These are phyloP conservation scores for Sphinx pinastri DNA, from an alignment of 2,888 invertebrate species.

Conservation along the genomic window DNA sequence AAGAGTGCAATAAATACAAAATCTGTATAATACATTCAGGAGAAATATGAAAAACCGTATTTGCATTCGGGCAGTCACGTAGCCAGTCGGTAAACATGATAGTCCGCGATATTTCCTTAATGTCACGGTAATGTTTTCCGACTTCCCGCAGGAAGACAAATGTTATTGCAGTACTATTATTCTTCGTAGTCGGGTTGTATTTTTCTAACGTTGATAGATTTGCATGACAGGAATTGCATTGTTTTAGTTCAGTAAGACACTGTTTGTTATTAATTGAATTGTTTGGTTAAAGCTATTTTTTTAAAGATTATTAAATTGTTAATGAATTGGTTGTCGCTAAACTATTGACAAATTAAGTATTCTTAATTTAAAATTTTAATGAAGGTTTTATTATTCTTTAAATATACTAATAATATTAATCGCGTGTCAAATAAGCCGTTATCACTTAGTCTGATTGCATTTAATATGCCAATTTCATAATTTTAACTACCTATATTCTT, in stretches of 20 bases:
- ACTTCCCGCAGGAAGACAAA: slow-evolving; percentile 18
- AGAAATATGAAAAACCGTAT: slow-evolving; percentile 1
- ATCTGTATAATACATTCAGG: background rate
- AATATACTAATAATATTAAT: too few species aligned
- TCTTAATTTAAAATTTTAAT: too few species aligned
- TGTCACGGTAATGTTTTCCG: slow-evolving; percentile 2
- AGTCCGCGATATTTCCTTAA: slow-evolving; percentile 13
- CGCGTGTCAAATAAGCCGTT: too few species aligned
- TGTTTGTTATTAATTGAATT: background rate
- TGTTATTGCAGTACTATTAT: slow-evolving; percentile 13
- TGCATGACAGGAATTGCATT: background rate
- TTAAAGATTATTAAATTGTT: too few species aligned
- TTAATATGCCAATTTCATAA: too few species aligned
- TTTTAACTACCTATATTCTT: too few species aligned
- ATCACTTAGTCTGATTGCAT: too few species aligned
- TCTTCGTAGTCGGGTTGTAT: slow-evolving; percentile 6
- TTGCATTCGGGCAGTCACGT: background rate
- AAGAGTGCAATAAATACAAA: background rate
- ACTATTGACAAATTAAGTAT: too few species aligned
- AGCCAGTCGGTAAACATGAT: background rate
- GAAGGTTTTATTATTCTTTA: too few species aligned
- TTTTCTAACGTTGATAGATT: slow-evolving; percentile 1
- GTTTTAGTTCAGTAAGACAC: background rate
- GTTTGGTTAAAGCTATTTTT: too few species aligned
- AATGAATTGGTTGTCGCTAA: too few species aligned